Conservation (phyloP, 1,140 invertebrate species). For the Listronotus oregonensis region DNA sequence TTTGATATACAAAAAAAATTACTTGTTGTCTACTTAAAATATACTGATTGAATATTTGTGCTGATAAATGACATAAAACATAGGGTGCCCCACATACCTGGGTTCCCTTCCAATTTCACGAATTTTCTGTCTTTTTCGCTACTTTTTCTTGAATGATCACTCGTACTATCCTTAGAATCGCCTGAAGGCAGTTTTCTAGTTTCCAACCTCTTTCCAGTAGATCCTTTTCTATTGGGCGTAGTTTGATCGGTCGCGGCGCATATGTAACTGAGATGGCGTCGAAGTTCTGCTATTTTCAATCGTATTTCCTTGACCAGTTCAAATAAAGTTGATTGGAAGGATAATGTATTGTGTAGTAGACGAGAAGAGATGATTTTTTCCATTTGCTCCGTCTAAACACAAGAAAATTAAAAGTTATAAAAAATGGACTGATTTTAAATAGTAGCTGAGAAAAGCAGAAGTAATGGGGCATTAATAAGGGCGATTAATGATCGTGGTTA, state of each 20-base stretch:
- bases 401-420: not conserved
- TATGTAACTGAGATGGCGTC: slow-evolving; percentile 52
- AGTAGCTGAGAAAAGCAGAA: too few species aligned
- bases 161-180: slow-evolving; percentile 18
- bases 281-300: slow-evolving; percentile 55
- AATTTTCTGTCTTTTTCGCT: slow-evolving; percentile 27
- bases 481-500: too few species aligned
- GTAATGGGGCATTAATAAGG: too few species aligned
- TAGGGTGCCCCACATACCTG: too few species aligned
- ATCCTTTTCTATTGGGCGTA: slow-evolving; percentile 31
- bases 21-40: too few species aligned
- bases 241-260: slow-evolving; percentile 50
- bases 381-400: slow-evolving; percentile 55
- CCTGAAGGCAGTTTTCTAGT: slow-evolving; percentile 32
- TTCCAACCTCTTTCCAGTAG: slow-evolving; percentile 15
- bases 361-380: slow-evolving; percentile 39
- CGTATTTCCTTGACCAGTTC: slow-evolving; percentile 36
- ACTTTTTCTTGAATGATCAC: slow-evolving; percentile 13
- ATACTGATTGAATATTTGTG: too few species aligned
- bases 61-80: too few species aligned
- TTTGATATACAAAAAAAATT: too few species aligned
- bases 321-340: slow-evolving; percentile 17
- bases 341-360: not conserved
- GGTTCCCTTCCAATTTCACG: slow-evolving; percentile 34
- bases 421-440: too few species aligned